phyloP scores from a whole-genome alignment of 2,888 invertebrate species.

The Mimas tiliae region DNA sequence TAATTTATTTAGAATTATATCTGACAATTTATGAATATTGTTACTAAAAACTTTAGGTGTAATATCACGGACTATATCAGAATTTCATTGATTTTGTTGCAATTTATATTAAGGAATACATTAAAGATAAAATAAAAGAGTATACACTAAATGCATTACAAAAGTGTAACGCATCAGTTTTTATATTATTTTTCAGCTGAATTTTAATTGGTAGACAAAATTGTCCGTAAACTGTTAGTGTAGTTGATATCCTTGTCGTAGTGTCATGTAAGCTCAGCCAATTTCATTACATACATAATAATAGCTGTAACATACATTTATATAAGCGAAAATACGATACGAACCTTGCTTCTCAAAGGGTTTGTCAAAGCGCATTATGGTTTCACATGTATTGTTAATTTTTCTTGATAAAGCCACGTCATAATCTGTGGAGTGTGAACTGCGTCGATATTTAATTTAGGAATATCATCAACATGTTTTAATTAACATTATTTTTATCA shows the following conservation, averaged over 20 bases:
- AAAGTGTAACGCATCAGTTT: not conserved
- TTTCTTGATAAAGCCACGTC: constrained; percentile 21
- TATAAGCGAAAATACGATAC: constrained; percentile 57
- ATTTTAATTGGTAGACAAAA: not conserved
- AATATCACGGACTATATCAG: not conserved
- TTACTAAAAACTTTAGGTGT: no score
- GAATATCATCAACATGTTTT: not conserved
- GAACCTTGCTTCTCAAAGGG: constrained; percentile 74
- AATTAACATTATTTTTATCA: not conserved
- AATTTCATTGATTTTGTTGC: not conserved
- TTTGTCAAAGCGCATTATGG: constrained; percentile 39
- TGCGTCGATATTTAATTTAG: not conserved
- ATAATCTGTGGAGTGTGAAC: constrained; percentile 21
- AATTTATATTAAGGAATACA: not conserved
- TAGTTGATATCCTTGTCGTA: not conserved
- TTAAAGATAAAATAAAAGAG: not conserved
- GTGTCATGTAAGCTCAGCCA: constrained; percentile 37
- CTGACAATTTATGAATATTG: no score
- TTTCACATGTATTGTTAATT: constrained; percentile 26
- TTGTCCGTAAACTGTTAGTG: not conserved
- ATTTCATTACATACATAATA: constrained; percentile 54
- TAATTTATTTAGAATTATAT: no score
- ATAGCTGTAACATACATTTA: constrained; percentile 57
- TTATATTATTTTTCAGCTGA: not conserved
- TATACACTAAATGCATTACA: no score